Conservation (phyloP, 2,797 vertebrate species). For the Malurus splendens region DNA sequence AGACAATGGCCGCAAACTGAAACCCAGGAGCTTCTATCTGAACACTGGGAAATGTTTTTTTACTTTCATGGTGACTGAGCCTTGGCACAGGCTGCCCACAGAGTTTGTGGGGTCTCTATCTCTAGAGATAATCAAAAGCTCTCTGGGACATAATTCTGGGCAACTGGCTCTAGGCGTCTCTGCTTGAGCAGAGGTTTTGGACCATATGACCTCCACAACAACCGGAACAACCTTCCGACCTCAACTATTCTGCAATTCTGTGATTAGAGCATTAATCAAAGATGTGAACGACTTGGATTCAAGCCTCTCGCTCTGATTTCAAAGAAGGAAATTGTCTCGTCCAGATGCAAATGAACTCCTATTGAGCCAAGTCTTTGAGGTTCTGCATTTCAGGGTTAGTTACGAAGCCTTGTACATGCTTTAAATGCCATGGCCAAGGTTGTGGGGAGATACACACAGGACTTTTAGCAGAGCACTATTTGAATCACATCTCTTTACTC, state of each 20-base stretch:
- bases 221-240: background rate
- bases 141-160: background rate
- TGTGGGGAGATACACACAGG: background rate
- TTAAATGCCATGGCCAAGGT: background rate
- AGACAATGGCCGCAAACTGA: background rate
- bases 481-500: background rate
- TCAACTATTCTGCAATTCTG: background rate
- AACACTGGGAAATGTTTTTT: background rate
- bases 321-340: background rate
- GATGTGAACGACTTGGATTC: background rate
- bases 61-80: background rate
- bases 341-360: background rate
- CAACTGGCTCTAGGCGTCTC: background rate
- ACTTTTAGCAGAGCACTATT: background rate
- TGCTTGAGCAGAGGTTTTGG: background rate
- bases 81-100: background rate
- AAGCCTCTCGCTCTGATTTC: background rate
- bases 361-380: background rate
- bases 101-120: background rate
- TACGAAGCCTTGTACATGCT: background rate
- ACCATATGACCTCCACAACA: background rate
- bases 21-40: rapidly evolving
- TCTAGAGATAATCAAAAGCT: background rate
- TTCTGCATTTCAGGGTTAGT: background rate
- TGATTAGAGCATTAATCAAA: background rate